Base-by-base conservation (phyloP, 2,113 vertebrate species). In the Pionites leucogaster region DNA sequence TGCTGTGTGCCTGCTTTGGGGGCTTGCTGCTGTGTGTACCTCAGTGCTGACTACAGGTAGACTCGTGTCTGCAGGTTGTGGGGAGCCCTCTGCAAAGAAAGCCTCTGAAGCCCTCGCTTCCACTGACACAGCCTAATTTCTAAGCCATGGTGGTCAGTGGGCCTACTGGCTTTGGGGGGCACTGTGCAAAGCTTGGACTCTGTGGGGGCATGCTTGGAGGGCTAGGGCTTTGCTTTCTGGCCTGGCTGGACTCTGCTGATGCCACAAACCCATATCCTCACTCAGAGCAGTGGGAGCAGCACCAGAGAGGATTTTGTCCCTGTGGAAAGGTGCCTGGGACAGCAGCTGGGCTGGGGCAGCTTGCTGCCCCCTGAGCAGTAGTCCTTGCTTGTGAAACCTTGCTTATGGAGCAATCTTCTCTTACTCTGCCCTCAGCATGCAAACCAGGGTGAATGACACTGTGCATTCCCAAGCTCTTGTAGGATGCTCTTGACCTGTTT, bases 11-110 rank as follows among this genome's bases (percentile, higher is more conserved):
- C 46, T 17, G 41, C 50, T 55, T 7, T 37, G 64, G n/a, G 23
- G 22, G 27, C n/a, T 2, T 2, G 1, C 17, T 75, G n/a, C 19
- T 2, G 3, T 2, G 2, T 1, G 0, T 3, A 15, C 10, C 18
- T 39, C 20, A 12, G 50, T 2, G 4, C 25, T 4, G 59, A 18
- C 29, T 52, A 5, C 1, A 5, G 29, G 8, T n/a, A 76, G 70
- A 18, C 22, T 55, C 0, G 0, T 4, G 13, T 15, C 39, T n/a
- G 29, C 2, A 2, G 2, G 4, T 8, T n/a, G 35, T 22, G 37
- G 16, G 11, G 10, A 76, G 13, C 10, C 17, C 19, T 20, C 5
- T 3, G 2, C 5, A 35, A 15, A 60, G 13, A 7, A 88, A 79
- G 23, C 2, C 7, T 33, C 27, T 4, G 1, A 33, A 82, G 35